Evolutionary conservation across 2,888 invertebrate genomes (phyloP), one percentile per base, ranked within the genome.

Genomic region (Trachelus troglodyta): DNA sequence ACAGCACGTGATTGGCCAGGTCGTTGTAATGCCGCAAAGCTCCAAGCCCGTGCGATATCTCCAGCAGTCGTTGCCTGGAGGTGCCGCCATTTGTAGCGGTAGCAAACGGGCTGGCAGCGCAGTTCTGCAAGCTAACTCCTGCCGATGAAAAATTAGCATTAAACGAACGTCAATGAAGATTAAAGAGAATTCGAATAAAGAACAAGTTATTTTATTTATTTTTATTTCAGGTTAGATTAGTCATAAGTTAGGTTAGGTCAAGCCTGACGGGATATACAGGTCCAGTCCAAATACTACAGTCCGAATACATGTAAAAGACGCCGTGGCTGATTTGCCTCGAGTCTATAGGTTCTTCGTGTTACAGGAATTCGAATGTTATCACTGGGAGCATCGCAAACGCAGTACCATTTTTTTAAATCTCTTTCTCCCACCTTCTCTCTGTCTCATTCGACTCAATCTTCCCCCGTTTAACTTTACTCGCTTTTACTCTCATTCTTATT

Each of bases 1-100:
- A 96, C 78, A 98, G 94, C 93, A 97, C 96, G 90, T 97, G 97
- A 89, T 97, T 96, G 9, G 97, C 97, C 89, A 98, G 94, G 92
- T 98, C 97, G 90, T 90, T 91, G 86, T 97, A 98, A 89, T 97
- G 97, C 84, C 97, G 93, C 84, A 97, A 93, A 76, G 91, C 91
- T 11, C 84, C 97, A 94, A 92, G 95, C 94, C 92, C 97, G 93
- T 93, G 93, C 71, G 97, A 96, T 84, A 97, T 92, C 91, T 97
- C 97, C 87, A 97, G 92, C 11, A 97, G 93, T 81, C 97, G 93
- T 91, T 97, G 96, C 89, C 96, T 96, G 1, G 96, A 96, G 33
- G 87, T 83, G 75, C 89, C 89, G 73, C 88, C 87, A 84, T 87
- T 88, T 79, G 88, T 90, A 79, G 85, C 85, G 74, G 75, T 80